Evolutionary conservation across 1,140 invertebrate species (phyloP).

Genomic region (Aplysia californica): DNA sequence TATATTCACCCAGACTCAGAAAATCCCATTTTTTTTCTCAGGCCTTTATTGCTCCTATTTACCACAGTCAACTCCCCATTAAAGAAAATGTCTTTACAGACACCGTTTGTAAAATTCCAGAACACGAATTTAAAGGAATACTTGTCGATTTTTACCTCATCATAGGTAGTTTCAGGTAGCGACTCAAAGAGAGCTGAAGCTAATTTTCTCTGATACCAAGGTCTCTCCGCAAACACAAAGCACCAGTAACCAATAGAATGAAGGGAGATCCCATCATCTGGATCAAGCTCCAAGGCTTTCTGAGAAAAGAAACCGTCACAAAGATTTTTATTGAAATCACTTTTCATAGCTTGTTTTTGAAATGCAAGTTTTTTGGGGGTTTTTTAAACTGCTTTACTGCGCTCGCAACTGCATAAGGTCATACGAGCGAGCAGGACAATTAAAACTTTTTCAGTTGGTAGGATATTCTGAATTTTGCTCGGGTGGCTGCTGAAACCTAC

Average conservation of each 20-base stretch:
- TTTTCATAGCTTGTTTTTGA: neutral
- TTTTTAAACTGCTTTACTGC: too few species aligned
- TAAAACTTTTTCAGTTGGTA: too few species aligned
- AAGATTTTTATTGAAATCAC: neutral
- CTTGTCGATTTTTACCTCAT: constrained; percentile 8
- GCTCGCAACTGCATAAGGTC: too few species aligned
- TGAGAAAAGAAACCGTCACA: too few species aligned
- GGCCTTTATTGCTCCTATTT: neutral
- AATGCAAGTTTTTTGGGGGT: neutral
- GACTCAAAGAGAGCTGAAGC: constrained; percentile 2
- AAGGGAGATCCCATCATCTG: constrained; percentile 21
- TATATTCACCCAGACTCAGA: neutral
- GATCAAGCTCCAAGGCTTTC: constrained; percentile 23
- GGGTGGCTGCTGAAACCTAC: too few species aligned
- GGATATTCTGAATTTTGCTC: too few species aligned
- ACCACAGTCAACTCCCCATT: neutral
- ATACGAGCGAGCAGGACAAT: too few species aligned
- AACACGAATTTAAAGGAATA: neutral
- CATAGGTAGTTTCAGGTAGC: constrained; percentile 2
- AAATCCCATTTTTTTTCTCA: neutral
- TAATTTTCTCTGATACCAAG: constrained; percentile 18
- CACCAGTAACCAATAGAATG: constrained; percentile 30
- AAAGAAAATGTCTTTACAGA: neutral
- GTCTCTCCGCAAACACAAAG: constrained; percentile 17
- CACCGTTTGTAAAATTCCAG: neutral